Evolutionary conservation across 1,140 invertebrate species (phyloP).

Genomic region (Parasteatoda tepidariorum): DNA sequence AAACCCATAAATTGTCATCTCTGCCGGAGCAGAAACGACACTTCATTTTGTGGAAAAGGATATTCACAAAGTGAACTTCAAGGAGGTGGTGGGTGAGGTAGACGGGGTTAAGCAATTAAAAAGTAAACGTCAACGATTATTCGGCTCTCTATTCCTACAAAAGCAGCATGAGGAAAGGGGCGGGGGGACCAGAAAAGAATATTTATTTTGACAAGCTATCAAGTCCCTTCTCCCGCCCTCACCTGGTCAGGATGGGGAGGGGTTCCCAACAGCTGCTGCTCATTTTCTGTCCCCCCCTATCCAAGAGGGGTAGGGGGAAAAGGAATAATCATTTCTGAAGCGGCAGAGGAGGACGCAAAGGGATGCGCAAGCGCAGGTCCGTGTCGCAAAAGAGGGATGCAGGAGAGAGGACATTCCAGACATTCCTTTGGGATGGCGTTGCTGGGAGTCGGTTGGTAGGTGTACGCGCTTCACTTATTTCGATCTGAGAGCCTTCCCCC

Average conservation of each 20-base stretch:
- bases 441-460: constrained; percentile 37
- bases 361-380: background rate
- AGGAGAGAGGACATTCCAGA: constrained; percentile 29
- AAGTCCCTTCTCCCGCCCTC: background rate
- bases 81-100: background rate
- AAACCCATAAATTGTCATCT: too few species aligned
- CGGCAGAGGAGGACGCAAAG: background rate
- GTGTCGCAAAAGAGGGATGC: background rate
- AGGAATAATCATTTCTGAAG: background rate
- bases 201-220: constrained; percentile 49
- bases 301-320: background rate
- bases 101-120: background rate
- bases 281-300: background rate
- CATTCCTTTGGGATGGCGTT: constrained; percentile 52
- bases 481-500: background rate
- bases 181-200: constrained; percentile 4
- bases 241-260: background rate
- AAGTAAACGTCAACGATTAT: background rate
- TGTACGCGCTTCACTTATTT: constrained; percentile 37
- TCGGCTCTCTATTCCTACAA: background rate
- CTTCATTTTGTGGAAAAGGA: too few species aligned
- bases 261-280: background rate
- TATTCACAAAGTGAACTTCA: background rate
- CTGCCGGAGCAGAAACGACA: too few species aligned
- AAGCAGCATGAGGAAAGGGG: background rate